phyloP scores from a whole-genome alignment of 2,113 vertebrate species.

The Eudorcas thomsonii region DNA sequence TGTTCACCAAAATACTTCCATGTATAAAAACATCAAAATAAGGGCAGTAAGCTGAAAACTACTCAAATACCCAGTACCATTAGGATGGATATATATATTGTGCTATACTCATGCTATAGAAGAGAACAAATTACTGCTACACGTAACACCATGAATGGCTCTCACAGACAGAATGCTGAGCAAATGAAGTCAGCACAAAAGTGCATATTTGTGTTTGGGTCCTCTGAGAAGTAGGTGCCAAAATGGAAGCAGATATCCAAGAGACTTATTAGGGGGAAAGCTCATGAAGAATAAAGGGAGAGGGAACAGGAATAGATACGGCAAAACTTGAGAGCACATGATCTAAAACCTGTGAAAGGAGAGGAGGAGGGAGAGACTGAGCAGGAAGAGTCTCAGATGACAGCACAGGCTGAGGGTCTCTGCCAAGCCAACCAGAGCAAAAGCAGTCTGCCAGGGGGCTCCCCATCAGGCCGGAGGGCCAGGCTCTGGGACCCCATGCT shows the following conservation, averaged over 20 bases:
- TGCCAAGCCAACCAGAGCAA: background rate
- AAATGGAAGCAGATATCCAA: background rate
- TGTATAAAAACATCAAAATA: background rate
- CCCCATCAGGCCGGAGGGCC: background rate
- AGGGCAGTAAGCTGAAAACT: background rate
- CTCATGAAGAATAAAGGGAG: background rate
- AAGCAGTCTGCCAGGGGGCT: background rate
- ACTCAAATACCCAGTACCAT: background rate
- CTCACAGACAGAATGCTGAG: background rate
- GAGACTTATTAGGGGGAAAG: background rate
- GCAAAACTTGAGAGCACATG: background rate
- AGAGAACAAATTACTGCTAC: background rate
- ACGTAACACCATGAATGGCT: background rate
- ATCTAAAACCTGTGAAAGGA: background rate
- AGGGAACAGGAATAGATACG: background rate
- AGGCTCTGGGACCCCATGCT: background rate
- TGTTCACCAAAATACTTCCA: background rate
- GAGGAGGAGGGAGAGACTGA: background rate
- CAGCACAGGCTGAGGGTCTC: background rate
- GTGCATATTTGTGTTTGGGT: background rate
- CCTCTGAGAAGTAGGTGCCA: background rate
- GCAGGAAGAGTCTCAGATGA: background rate
- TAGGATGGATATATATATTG: background rate
- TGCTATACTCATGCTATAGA: background rate
- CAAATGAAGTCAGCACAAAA: background rate